Conservation (phyloP, 2,888 invertebrate genomes). For the Toxonevra muliebris region DNA sequence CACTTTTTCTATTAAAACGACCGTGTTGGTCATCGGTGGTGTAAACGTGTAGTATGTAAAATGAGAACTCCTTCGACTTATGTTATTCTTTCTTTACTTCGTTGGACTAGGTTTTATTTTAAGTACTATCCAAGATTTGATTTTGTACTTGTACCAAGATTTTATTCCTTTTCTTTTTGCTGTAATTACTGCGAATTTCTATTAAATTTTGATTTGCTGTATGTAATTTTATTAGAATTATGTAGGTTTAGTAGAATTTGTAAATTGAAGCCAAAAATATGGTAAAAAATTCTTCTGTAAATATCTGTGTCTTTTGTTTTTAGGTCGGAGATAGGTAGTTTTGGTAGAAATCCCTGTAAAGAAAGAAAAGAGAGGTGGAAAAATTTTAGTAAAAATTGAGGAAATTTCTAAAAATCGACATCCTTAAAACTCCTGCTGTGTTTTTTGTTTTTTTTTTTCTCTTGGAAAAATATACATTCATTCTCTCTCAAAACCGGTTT, state of each 20-base stretch:
- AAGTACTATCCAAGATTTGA: not conserved
- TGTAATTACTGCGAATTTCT: too few species aligned
- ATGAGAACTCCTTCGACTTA: not conserved
- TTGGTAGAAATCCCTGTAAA: slow-evolving; percentile 41
- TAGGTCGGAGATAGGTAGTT: slow-evolving; percentile 34
- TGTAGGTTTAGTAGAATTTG: not conserved
- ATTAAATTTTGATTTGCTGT: too few species aligned
- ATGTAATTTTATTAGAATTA: too few species aligned
- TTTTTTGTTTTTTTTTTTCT: not conserved
- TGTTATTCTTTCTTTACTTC: slow-evolving; percentile 1
- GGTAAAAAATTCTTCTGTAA: not conserved
- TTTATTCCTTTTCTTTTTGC: too few species aligned
- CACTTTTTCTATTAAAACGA: slow-evolving; percentile 59
- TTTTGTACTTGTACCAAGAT: too few species aligned
- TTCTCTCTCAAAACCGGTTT: not conserved
- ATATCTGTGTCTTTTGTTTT: slow-evolving; percentile 31
- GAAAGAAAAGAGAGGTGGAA: slow-evolving; percentile 21
- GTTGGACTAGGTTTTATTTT: not conserved
- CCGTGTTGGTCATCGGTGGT: slow-evolving; percentile 62
- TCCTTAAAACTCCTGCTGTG: not conserved
- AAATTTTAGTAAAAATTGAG: slow-evolving; percentile 1
- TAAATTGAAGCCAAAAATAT: slow-evolving; percentile 2
- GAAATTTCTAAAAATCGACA: too few species aligned
- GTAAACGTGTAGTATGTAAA: slow-evolving; percentile 23
- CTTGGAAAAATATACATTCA: too few species aligned